A percentile compares a stretch with the other conserved stretches of the same genome.
Conservation (phyloP, 2,888 invertebrate species). For the Lymantria monacha region DNA sequence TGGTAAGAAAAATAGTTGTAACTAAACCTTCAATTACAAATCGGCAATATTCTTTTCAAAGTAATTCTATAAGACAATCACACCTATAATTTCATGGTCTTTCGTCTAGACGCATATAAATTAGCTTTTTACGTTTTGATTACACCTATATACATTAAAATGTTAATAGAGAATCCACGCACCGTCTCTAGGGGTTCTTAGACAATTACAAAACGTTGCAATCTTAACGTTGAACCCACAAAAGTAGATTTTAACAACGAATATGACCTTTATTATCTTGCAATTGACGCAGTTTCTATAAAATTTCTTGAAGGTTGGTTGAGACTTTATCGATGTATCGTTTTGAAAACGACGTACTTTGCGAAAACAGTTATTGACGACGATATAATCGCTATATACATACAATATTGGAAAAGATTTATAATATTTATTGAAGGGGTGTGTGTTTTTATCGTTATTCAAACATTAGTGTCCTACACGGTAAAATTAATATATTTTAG, state of each 20-base stretch:
- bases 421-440: conserved; percentile 57
- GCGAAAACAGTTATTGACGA: conserved; percentile 50
- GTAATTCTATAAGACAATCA: conserved; percentile 1
- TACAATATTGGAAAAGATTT: conserved; percentile 55
- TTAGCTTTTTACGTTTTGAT: conserved; percentile 62
- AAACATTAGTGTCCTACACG: no score
- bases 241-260: conserved; percentile 1
- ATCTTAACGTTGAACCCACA: conserved; percentile 15
- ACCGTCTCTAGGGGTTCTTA: conserved; percentile 56
- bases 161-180: conserved; percentile 65
- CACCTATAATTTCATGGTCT: conserved; percentile 42
- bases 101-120: conserved; percentile 72
- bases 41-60: background rate
- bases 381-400: conserved; percentile 63
- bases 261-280: conserved; percentile 7
- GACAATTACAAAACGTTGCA: conserved; percentile 56
- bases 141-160: conserved; percentile 68
- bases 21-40: background rate
- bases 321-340: conserved; percentile 21
- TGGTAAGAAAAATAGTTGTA: background rate
- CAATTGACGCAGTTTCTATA: background rate
- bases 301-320: conserved; percentile 6
- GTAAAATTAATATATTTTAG: no score
- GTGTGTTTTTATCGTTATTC: conserved; percentile 28
- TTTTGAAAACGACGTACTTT: conserved; percentile 59